phyloP scores from a whole-genome alignment of 2,113 vertebrate species.

The Macquaria australasica region DNA sequence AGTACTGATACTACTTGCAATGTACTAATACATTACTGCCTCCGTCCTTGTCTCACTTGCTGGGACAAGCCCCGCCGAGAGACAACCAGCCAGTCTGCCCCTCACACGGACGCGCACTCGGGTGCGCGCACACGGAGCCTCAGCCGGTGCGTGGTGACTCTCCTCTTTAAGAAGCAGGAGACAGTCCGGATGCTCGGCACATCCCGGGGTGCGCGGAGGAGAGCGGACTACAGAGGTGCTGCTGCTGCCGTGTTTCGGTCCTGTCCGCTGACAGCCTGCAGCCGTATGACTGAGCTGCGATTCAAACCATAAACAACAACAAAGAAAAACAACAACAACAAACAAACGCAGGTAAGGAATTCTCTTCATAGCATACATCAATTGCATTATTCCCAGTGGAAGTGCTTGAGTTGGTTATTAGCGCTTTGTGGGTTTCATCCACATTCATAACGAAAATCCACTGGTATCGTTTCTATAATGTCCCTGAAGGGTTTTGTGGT shows the following conservation, averaged over 20 bases:
- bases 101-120: slow-evolving; percentile 53
- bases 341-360: slow-evolving; percentile 53
- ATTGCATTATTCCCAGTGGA: not conserved
- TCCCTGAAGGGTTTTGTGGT: not conserved
- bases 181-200: slow-evolving; percentile 61
- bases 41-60: not conserved
- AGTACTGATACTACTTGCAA: not conserved
- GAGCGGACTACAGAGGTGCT: slow-evolving; percentile 57
- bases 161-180: slow-evolving; percentile 59
- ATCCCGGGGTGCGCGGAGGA: slow-evolving; percentile 44
- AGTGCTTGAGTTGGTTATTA: not conserved
- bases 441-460: not conserved
- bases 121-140: slow-evolving; percentile 59
- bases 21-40: no score
- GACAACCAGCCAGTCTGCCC: not conserved
- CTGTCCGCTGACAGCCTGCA: slow-evolving; percentile 39
- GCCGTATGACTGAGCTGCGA: slow-evolving; percentile 38
- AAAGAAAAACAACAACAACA: slow-evolving; percentile 35
- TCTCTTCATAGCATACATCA: not conserved
- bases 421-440: not conserved
- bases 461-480: not conserved
- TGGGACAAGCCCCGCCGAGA: slow-evolving; percentile 24
- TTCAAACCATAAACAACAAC: slow-evolving; percentile 27
- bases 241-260: slow-evolving; percentile 24
- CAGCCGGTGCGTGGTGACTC: slow-evolving; percentile 30